Evolutionary conservation across 2,888 invertebrate genomes (phyloP).

Genomic region (Ecdyonurus torrentis): DNA sequence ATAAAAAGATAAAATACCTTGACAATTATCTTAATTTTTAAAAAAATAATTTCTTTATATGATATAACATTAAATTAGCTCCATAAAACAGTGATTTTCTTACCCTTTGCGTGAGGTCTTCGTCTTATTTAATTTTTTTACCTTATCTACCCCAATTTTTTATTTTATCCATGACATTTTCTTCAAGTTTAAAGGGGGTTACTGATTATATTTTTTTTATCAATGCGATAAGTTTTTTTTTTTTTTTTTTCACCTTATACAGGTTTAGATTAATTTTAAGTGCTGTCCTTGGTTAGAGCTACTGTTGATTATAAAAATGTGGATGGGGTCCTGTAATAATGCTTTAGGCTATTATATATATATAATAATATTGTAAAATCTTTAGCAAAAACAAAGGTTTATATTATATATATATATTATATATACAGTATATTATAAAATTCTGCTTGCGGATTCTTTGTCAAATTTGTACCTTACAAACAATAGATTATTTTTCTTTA

Average conservation of each 20-base stretch:
- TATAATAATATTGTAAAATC: no score
- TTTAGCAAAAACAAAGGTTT: no score
- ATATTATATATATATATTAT: no score
- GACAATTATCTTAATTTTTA: neutral
- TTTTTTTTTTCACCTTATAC: neutral
- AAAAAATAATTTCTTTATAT: neutral
- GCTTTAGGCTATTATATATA: no score
- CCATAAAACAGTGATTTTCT: neutral
- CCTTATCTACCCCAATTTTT: neutral
- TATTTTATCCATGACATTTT: neutral
- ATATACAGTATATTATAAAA: no score
- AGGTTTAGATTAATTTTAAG: neutral
- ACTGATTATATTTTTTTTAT: neutral
- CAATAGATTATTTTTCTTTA: no score
- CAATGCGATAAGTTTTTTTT: neutral
- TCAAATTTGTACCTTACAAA: no score
- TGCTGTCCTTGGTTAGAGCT: neutral
- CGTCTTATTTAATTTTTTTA: neutral
- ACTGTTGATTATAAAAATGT: no score
- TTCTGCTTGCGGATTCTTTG: no score
- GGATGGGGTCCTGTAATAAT: no score
- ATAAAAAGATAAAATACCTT: neutral
- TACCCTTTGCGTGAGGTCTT: neutral
- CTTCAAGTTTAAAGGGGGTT: neutral
- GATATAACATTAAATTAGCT: neutral